Percentiles rank a stretch among this genome's conserved stretches.
Conservation (phyloP, 2,113 vertebrate genomes). For the Neodontobutis hainanensis region DNA sequence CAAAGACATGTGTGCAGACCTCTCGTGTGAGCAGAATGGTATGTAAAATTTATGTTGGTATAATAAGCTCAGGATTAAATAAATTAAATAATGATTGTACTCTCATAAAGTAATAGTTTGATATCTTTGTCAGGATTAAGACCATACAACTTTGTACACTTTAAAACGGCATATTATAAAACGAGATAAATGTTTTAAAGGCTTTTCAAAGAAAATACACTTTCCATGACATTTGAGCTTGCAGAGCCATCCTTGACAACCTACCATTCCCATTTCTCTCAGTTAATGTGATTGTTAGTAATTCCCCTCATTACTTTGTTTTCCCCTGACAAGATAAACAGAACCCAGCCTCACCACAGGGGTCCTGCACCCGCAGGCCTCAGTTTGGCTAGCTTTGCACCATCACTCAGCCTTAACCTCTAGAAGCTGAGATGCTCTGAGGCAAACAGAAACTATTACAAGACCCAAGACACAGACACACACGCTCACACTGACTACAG, state of each 20-base stretch:
- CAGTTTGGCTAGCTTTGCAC: conserved; percentile 57
- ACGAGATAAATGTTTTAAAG: not conserved
- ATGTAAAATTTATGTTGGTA: conserved; percentile 45
- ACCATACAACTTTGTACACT: conserved; percentile 1
- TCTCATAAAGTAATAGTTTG: conserved; percentile 53
- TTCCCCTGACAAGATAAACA: conserved; percentile 51
- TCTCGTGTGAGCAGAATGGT: conserved; percentile 37
- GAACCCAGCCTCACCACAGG: conserved; percentile 54
- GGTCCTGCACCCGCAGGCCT: conserved; percentile 58
- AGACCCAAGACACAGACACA: conserved; percentile 47
- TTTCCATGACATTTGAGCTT: conserved; percentile 25
- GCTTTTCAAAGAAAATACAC: conserved; percentile 15
- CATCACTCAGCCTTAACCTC: conserved; percentile 67
- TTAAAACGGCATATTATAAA: too few relatives aligned
- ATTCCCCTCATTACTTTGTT: conserved; percentile 65
- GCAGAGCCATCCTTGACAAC: conserved; percentile 18
- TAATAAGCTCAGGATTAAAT: conserved; percentile 64
- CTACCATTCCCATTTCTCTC: conserved; percentile 26
- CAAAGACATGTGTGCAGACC: conserved; percentile 39
- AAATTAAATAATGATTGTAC: conserved; percentile 33
- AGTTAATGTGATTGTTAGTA: conserved; percentile 55
- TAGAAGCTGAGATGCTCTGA: conserved; percentile 61
- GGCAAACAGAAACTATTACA: conserved; percentile 70
- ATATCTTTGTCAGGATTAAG: conserved; percentile 36
- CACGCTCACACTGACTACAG: conserved; percentile 47